Conservation (phyloP, 35 echinoderm and acorn worm species). For the Amphiura filiformis region DNA sequence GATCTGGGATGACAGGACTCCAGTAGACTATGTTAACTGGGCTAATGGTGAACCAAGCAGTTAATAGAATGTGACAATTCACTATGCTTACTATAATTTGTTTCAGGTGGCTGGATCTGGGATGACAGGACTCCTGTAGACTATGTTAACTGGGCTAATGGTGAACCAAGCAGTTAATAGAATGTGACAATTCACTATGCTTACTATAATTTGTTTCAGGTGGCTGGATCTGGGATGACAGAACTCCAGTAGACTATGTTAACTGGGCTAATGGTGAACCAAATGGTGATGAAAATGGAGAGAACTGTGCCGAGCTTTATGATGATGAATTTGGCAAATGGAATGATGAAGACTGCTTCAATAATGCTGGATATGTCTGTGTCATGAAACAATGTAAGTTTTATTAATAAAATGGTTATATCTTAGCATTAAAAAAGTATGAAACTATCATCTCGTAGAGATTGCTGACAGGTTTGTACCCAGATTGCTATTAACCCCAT, state of each 20-base stretch:
- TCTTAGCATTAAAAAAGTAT: no score
- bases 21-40: background rate
- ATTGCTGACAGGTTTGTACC: no score
- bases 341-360: constrained; percentile 78
- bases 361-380: constrained; percentile 59
- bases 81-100: no score
- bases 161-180: no score
- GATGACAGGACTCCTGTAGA: constrained; percentile 65
- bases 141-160: constrained; percentile 53
- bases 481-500: no score
- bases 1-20: background rate
- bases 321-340: constrained; percentile 49
- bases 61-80: no score
- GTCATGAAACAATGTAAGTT: constrained; percentile 49
- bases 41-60: background rate
- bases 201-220: no score
- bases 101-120: constrained; percentile 30
- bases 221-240: constrained; percentile 56
- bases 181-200: no score
- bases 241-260: constrained; percentile 61
- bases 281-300: constrained; percentile 34
- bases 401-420: background rate
- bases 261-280: constrained; percentile 82
- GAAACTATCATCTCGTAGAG: no score
- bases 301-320: constrained; percentile 72